Conservation (phyloP, 2,113 vertebrate species). For the Heliornis fulica region DNA sequence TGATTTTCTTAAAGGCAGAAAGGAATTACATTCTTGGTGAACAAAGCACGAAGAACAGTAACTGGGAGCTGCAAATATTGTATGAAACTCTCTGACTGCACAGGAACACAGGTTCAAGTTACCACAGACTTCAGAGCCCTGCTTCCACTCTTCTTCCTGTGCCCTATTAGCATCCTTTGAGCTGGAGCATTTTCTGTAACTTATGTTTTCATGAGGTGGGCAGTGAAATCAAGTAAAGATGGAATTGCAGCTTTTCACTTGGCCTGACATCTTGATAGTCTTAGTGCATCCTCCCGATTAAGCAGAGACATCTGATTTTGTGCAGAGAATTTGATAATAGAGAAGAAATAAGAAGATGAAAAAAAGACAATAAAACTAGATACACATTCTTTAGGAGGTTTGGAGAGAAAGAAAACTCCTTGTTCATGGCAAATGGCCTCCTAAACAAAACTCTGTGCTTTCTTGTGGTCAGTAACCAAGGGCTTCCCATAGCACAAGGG, state of each 20-base stretch:
- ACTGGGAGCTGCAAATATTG: neutral
- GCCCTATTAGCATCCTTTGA: neutral
- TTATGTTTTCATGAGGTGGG: neutral
- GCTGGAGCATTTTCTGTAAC: neutral
- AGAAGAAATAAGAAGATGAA: neutral
- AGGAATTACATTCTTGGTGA: neutral
- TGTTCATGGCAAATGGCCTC: neutral
- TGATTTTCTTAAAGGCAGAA: neutral
- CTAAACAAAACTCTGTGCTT: neutral
- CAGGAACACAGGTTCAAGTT: accelerated
- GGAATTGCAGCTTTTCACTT: neutral
- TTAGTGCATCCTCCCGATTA: neutral
- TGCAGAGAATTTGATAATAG: neutral
- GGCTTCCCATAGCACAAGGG: neutral
- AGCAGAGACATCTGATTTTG: neutral
- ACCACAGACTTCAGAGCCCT: neutral
- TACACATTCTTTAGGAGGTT: neutral
- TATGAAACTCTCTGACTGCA: neutral
- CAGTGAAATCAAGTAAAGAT: neutral
- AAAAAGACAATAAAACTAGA: neutral
- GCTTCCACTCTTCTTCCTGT: neutral
- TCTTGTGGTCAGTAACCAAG: neutral
- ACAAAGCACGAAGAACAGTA: neutral
- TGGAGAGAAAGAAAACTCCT: neutral
- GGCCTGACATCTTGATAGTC: neutral